Evolutionary conservation across 2,888 invertebrate species (phyloP).

Genomic region (Sicus ferrugineus): DNA sequence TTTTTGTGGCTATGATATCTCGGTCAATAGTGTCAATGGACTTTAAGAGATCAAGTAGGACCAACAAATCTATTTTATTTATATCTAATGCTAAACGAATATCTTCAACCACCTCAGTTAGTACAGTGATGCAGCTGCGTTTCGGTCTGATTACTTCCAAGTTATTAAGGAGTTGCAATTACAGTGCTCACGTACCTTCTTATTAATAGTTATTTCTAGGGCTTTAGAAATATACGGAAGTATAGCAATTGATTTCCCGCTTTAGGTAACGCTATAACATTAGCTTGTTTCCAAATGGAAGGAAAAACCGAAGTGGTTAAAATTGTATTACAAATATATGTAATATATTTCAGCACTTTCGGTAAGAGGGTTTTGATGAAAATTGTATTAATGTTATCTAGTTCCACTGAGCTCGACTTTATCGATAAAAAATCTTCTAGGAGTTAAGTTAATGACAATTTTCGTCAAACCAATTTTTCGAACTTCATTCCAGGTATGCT

Average conservation of each 20-base stretch:
- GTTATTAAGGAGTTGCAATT: neutral
- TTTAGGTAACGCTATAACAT: neutral
- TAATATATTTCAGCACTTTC: neutral
- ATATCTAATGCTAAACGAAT: neutral
- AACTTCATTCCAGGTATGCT: neutral
- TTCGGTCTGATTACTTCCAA: neutral
- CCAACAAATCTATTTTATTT: neutral
- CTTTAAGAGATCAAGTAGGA: neutral
- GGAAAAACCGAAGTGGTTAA: constrained; percentile 4
- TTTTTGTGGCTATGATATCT: neutral
- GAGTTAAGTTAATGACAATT: neutral
- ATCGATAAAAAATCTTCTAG: neutral
- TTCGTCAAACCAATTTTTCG: neutral
- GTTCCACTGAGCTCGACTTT: constrained; percentile 1
- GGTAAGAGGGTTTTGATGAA: constrained; percentile 4
- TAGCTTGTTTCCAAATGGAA: neutral
- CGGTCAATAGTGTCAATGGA: neutral
- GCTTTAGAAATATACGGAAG: neutral
- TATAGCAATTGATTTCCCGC: constrained; percentile 1
- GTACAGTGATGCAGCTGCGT: neutral
- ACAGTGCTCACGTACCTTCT: neutral
- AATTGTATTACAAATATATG: constrained; percentile 1
- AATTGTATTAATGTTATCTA: neutral
- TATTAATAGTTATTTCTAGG: neutral
- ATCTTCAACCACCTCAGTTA: neutral